Evolutionary conservation across 1,140 invertebrate species (phyloP), one percentile per base, ranked within the genome.

Genomic region (Monomorium pharaonis): DNA sequence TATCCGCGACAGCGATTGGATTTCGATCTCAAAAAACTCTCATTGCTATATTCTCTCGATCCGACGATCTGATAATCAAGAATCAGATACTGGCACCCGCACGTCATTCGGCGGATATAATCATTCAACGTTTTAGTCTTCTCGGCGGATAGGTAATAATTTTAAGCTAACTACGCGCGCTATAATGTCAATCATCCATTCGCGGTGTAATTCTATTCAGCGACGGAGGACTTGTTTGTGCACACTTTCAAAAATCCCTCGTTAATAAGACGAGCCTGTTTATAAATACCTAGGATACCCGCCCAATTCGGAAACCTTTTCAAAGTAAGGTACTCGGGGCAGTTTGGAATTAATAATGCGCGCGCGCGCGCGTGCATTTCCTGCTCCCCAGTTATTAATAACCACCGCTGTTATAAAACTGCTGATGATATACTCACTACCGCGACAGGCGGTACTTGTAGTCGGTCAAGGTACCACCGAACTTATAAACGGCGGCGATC

Each of bases 351-450:
- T 89, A 89, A 88, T 88, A 89, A 12, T 42, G 42, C 54, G 30
- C 44, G 62, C 37, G 3, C n/a, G 21, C 27, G 42, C 9, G 58
- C 9, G 14, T 33, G 37, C 74, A 84, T 33, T 51, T 65, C 65
- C 30, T 60, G 60, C 37, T 9, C 76, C n/a, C 49, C 72, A 69
- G 70, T 63, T 89, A 89, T 85, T 89, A 89, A 89, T 89, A 89
- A 89, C 24, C 37, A 16, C 1, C 37, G 37, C 51, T 47, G 78
- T 33, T 74, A 27, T 89, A 89, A 89, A 89, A 89, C 58, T 89
- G 84, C 51, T 89, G 86, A 89, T 89, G 88, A 89, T 89, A 89
- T 89, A 89, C 88, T 89, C 84, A 89, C 88, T 89, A 44, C 63
- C 72, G 84, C 88, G 77, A 88, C 87, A 86, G 85, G 83, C 75